A percentile compares a stretch with the other conserved stretches of the same genome.
These are phyloP conservation scores for Caenorhabditis imperialis DNA, from an alignment of 2,888 invertebrate genomes.

Conservation along the genomic window DNA sequence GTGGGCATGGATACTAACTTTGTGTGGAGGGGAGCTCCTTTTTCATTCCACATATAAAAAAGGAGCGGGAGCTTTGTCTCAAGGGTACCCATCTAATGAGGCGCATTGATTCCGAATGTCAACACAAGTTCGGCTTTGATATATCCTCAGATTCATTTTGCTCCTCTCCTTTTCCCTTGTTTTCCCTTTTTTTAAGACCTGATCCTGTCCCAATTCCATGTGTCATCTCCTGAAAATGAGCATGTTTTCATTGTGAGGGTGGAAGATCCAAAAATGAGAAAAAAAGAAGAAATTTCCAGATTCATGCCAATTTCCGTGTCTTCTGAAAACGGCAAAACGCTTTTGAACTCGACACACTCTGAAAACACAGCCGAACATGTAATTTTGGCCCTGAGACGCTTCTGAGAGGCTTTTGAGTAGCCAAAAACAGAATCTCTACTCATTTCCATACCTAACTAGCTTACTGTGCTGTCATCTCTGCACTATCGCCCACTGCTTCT, in stretches of 20 bases:
- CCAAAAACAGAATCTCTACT: not conserved
- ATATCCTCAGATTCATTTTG: constrained; percentile 18
- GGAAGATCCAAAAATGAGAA: constrained; percentile 2
- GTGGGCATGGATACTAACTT: constrained; percentile 9
- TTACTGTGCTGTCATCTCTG: not conserved
- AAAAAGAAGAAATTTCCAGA: constrained; percentile 4
- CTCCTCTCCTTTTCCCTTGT: constrained; percentile 3
- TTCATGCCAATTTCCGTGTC: constrained; percentile 31
- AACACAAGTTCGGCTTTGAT: too few species aligned
- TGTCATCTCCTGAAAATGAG: constrained; percentile 43
- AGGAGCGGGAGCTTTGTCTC: too few species aligned
- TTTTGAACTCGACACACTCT: not conserved
- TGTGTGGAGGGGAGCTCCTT: too few species aligned
- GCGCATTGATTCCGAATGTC: constrained; percentile 41
- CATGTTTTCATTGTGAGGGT: not conserved
- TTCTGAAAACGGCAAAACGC: not conserved
- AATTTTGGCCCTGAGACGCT: constrained; percentile 10
- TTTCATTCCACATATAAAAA: too few species aligned
- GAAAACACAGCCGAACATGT: constrained; percentile 19
- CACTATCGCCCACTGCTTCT: not conserved
- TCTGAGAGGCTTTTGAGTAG: not conserved
- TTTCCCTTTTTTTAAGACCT: too few species aligned
- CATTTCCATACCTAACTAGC: not conserved
- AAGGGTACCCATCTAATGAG: constrained; percentile 26
- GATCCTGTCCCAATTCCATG: constrained; percentile 37